Evolutionary conservation across 2,113 vertebrate species (phyloP).

Genomic region (Chaenocephalus aceratus): DNA sequence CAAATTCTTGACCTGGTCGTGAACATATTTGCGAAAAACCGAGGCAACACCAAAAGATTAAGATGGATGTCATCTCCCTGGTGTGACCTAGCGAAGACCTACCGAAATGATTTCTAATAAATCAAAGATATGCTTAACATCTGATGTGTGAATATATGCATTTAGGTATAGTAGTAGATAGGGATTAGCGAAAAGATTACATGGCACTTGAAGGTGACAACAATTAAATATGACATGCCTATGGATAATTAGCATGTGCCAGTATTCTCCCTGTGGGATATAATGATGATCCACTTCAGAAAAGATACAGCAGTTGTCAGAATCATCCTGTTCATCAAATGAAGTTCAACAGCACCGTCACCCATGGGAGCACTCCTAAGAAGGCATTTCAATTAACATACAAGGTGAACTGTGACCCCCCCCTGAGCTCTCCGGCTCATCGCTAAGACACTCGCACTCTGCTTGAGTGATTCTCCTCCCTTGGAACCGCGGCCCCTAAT

Average conservation of each 20-base stretch:
- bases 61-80: too few relatives aligned
- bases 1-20: too few relatives aligned
- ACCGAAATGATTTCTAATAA: too few relatives aligned
- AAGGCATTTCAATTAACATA: slow-evolving; percentile 66
- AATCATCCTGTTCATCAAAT: slow-evolving; percentile 36
- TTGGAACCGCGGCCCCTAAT: slow-evolving; percentile 36
- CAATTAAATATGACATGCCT: background rate
- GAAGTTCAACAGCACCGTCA: slow-evolving; percentile 6
- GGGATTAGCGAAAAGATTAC: too few relatives aligned
- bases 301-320: slow-evolving; percentile 6
- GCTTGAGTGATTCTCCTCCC: slow-evolving; percentile 39
- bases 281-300: background rate
- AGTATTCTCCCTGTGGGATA: background rate
- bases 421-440: slow-evolving; percentile 12
- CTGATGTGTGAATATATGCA: too few relatives aligned
- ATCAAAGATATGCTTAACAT: too few relatives aligned
- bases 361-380: slow-evolving; percentile 43
- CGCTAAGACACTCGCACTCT: slow-evolving; percentile 3
- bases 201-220: too few relatives aligned
- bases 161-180: too few relatives aligned
- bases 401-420: slow-evolving; percentile 60
- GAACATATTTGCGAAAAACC: too few relatives aligned
- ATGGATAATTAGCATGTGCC: slow-evolving; percentile 5
- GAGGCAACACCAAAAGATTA: too few relatives aligned
- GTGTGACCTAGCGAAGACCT: too few relatives aligned